Conservation (phyloP, 1,140 invertebrate species). For the Neelides sp. region DNA sequence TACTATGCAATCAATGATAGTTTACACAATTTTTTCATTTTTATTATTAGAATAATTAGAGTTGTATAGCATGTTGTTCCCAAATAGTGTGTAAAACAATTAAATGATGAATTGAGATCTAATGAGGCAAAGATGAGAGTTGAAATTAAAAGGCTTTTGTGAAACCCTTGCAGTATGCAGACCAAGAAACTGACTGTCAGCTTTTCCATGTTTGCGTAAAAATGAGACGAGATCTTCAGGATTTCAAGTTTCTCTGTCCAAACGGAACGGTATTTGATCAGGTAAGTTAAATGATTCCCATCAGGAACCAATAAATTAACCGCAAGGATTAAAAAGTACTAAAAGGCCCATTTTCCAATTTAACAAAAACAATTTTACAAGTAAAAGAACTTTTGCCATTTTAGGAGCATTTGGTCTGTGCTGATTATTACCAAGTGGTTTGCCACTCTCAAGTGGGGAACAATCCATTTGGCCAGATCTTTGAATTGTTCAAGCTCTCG, state of each 20-base stretch:
- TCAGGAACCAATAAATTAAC: not conserved
- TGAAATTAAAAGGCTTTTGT: no score
- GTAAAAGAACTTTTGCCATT: slow-evolving; percentile 1
- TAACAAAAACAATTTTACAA: not conserved
- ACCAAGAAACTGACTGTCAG: slow-evolving; percentile 78
- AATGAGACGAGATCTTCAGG: slow-evolving; percentile 57
- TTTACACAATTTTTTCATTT: no score
- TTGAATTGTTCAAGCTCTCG: slow-evolving; percentile 25
- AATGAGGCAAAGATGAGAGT: no score
- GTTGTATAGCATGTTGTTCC: no score
- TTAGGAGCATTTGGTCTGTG: slow-evolving; percentile 29
- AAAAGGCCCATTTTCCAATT: not conserved
- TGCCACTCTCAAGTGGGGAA: slow-evolving; percentile 20
- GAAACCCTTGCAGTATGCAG: no score
- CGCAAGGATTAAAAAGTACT: not conserved
- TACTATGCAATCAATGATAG: no score
- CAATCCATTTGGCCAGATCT: slow-evolving; percentile 25
- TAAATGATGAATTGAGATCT: no score
- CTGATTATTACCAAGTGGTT: slow-evolving; percentile 29
- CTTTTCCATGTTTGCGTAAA: slow-evolving; percentile 82
- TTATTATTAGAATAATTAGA: no score
- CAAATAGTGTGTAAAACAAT: no score
- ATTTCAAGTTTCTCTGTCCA: slow-evolving; percentile 75
- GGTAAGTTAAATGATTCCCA: slow-evolving; percentile 34
- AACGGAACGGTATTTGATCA: slow-evolving; percentile 86